These are phyloP conservation scores for Pseudomyrmex dendroicus DNA, from an alignment of 1,140 invertebrate genomes.

Conservation along the genomic window DNA sequence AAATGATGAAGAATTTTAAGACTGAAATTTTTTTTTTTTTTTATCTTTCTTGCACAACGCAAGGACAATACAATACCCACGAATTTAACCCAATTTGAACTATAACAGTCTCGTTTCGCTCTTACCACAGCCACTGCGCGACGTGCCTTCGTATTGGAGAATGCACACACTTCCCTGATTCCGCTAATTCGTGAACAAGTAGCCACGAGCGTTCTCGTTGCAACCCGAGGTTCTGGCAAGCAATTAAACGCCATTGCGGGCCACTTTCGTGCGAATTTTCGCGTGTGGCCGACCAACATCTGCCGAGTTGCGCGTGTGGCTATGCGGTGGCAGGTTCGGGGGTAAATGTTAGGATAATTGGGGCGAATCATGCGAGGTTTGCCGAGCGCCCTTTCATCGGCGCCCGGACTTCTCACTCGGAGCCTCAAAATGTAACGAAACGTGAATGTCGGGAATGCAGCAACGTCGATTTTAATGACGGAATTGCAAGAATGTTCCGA, in stretches of 20 bases:
- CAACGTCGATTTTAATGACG: slow-evolving; percentile 27
- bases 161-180: background rate
- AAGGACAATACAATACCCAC: no score
- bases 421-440: background rate
- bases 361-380: slow-evolving; percentile 69
- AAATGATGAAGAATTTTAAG: no score
- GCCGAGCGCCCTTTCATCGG: slow-evolving; percentile 65
- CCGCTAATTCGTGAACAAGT: slow-evolving; percentile 43
- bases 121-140: background rate
- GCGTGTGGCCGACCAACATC: slow-evolving; percentile 40
- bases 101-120: background rate
- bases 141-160: background rate
- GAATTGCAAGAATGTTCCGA: slow-evolving; percentile 13
- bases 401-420: slow-evolving; percentile 33
- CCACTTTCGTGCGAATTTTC: slow-evolving; percentile 54
- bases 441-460: slow-evolving; percentile 14
- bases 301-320: slow-evolving; percentile 40
- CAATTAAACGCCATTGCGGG: slow-evolving; percentile 51
- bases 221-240: slow-evolving; percentile 34
- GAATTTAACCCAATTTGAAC: slow-evolving; percentile 18
- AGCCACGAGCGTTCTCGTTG: slow-evolving; percentile 32
- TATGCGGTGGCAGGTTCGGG: slow-evolving; percentile 59
- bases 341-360: slow-evolving; percentile 69
- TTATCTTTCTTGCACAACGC: no score
- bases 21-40: no score